Evolutionary conservation across 2,797 vertebrate genomes (phyloP), one percentile per base, ranked within the genome.

Genomic region (Microcaecilia unicolor): DNA sequence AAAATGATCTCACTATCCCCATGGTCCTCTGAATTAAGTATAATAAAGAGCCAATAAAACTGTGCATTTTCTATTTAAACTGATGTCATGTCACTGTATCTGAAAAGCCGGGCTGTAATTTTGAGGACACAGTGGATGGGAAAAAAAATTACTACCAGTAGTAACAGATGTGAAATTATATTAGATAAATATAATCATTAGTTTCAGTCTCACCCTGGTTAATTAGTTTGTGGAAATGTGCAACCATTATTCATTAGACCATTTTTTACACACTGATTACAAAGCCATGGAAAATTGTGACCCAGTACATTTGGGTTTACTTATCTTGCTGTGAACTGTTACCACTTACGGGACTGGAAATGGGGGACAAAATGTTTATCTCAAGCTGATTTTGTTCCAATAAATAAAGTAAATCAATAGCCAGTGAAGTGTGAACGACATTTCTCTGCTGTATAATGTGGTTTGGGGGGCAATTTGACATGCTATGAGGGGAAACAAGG

Each of bases 401-500:
- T 93, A 93, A 95, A 91, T 90, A 89, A 92, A 93, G 90, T 91
- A 90, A 93, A 93, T 93, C 92, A 93, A 93, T 92, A 95, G 86
- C 80, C 88, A 91, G 83, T 86, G 86, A 83, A 93, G 89, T 91
- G 92, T 92, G 92, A 93, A 92, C 86, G 65, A 81, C 87, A 86
- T 91, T 88, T 90, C 84, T 91, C 84, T 86, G 74, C 81, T 85
- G 79, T 70, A 85, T 86, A 87, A 92, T 85, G 70, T 59, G 75
- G 78, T 80, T 85, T 83, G 72, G 77, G 81, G 81, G 76, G 67
- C 78, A 77, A 86, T 86, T 86, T 76, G 81, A 80, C 75, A 85
- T 84, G 81, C 81, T 85, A 81, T 75, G 81, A 75, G 78, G 75
- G 79, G 80, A 80, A 84, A 86, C 74, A 81, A 80, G 79, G 74